Conservation (phyloP, 2,888 invertebrate genomes). For the Dysmachus trigonus region DNA sequence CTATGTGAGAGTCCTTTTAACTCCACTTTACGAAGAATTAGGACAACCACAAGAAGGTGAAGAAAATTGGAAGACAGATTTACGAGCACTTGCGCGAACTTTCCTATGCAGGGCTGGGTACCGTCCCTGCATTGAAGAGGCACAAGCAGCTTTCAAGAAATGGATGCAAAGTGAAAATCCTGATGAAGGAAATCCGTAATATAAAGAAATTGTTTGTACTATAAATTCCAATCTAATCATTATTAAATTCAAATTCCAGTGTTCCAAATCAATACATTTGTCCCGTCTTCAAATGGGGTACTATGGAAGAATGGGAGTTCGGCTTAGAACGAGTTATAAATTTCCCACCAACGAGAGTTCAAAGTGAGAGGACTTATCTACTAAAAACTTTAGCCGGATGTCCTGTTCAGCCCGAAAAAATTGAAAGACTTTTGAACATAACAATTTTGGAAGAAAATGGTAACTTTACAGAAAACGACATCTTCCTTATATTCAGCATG, state of each 20-base stretch:
- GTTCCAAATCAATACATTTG: constrained; percentile 80
- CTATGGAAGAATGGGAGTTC: constrained; percentile 82
- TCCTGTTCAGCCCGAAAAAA: constrained; percentile 76
- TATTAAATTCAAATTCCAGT: constrained; percentile 63
- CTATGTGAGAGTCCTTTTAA: constrained; percentile 74
- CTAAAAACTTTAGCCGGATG: constrained; percentile 82
- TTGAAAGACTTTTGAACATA: constrained; percentile 72
- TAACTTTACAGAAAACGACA: constrained; percentile 80
- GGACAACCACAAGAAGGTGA: constrained; percentile 69
- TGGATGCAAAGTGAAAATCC: constrained; percentile 81
- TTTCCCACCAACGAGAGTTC: constrained; percentile 76
- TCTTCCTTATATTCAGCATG: constrained; percentile 79
- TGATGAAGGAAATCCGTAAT: constrained; percentile 83
- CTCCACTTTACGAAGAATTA: constrained; percentile 77
- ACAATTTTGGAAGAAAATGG: constrained; percentile 75
- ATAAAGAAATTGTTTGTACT: not conserved
- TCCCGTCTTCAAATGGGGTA: constrained; percentile 84
- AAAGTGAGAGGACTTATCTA: constrained; percentile 79
- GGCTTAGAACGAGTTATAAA: constrained; percentile 79
- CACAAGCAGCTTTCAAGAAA: constrained; percentile 74
- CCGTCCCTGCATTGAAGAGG: constrained; percentile 79
- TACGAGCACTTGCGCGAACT: constrained; percentile 73
- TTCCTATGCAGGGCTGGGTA: constrained; percentile 81
- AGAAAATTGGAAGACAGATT: constrained; percentile 73
- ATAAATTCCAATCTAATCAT: not conserved